Evolutionary conservation across 2,113 vertebrate species (phyloP).

Genomic region (Pleuronectes platessa): DNA sequence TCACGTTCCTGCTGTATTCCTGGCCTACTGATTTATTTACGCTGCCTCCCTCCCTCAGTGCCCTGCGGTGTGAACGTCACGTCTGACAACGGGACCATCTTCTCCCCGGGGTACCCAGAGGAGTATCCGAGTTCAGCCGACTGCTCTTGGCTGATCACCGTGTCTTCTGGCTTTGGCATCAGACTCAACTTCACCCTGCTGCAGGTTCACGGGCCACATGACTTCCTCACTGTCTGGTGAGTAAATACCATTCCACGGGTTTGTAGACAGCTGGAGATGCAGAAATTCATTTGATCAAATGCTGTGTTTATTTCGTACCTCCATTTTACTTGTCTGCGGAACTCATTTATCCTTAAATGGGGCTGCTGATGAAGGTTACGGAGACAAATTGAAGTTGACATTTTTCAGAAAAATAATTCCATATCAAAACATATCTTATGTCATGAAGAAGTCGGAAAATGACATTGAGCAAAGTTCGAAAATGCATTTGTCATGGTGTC

Average conservation of each 20-base stretch:
- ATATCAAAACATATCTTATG: no score
- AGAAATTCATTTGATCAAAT: neutral
- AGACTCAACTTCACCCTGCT: constrained; percentile 94
- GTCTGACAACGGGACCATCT: constrained; percentile 92
- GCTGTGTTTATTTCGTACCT: neutral
- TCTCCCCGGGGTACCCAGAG: constrained; percentile 95
- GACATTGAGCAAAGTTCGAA: no score
- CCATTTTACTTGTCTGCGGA: no score
- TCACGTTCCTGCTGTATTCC: constrained; percentile 43
- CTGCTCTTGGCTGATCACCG: constrained; percentile 93
- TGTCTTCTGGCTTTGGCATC: constrained; percentile 90
- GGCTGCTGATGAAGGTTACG: no score
- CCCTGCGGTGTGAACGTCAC: constrained; percentile 95
- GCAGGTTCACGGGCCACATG: constrained; percentile 92
- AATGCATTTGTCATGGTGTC: no score
- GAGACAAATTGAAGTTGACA: no score
- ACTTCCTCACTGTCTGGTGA: constrained; percentile 97
- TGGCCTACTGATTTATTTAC: constrained; percentile 43
- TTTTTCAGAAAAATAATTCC: no score
- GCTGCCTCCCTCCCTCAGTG: constrained; percentile 75
- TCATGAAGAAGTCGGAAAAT: no score
- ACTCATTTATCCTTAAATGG: neutral
- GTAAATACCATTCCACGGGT: constrained; percentile 31
- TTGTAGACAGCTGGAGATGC: neutral
- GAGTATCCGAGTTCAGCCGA: constrained; percentile 95